Conservation (phyloP, 2,113 vertebrate genomes). For the Microcebus ravelobensis region DNA sequence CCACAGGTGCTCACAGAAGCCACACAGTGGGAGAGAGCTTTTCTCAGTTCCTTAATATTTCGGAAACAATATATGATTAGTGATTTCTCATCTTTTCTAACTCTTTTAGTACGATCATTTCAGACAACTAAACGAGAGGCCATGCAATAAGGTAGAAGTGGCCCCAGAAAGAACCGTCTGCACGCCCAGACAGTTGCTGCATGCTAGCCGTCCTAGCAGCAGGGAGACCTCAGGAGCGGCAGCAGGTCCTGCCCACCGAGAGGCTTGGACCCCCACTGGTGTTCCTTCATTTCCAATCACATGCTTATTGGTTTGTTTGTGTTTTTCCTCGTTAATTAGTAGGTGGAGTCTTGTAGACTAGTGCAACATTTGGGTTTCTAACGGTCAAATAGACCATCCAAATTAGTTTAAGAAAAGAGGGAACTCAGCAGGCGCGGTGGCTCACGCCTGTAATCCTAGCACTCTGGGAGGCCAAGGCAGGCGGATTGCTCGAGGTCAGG, state of each 20-base stretch:
- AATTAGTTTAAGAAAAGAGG: background rate
- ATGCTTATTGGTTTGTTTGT: background rate
- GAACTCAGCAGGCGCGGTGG: too few relatives aligned
- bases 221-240: background rate
- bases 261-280: background rate
- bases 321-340: background rate
- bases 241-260: background rate
- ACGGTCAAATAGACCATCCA: background rate
- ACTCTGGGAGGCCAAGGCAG: too few relatives aligned
- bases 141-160: background rate
- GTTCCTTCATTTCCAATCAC: background rate
- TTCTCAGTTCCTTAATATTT: background rate
- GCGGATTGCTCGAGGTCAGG: too few relatives aligned
- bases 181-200: too few relatives aligned
- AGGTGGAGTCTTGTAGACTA: background rate
- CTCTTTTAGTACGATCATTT: background rate
- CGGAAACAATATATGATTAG: background rate
- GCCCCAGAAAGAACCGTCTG: background rate
- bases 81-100: background rate
- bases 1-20: background rate
- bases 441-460: too few relatives aligned
- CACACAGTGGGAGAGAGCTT: rapidly evolving
- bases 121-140: background rate
- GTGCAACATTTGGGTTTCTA: background rate
- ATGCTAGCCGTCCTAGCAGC: background rate